phyloP scores from a whole-genome alignment of 2,888 invertebrate genomes.

The Isotomurus palustris region DNA sequence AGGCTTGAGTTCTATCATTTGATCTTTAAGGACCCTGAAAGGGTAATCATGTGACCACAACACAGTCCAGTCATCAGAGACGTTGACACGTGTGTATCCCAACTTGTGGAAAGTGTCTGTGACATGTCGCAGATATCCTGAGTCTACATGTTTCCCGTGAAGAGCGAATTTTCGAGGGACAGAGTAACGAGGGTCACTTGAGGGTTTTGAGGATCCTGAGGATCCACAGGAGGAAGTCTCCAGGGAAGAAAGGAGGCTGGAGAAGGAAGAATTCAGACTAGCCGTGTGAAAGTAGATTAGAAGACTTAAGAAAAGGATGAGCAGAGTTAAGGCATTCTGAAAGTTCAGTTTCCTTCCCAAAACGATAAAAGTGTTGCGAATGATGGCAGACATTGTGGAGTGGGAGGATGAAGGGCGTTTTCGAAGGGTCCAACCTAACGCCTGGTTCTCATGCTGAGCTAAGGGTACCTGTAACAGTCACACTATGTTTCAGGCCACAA shows the following conservation, averaged over 20 bases:
- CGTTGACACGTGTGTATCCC: constrained; percentile 62
- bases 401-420: not conserved
- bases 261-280: constrained; percentile 2
- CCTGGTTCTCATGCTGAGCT: not conserved
- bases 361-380: constrained; percentile 9
- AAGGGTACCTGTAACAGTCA: too few relatives aligned
- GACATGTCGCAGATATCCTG: constrained; percentile 74
- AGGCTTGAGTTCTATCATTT: constrained; percentile 59
- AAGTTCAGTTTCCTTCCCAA: constrained; percentile 22
- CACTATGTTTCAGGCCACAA: too few relatives aligned
- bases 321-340: constrained; percentile 15
- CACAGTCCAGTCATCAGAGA: constrained; percentile 69
- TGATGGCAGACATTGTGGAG: constrained; percentile 10
- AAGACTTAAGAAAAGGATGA: constrained; percentile 18
- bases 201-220: not conserved
- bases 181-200: constrained; percentile 8
- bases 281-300: constrained; percentile 22
- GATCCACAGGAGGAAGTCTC: not conserved
- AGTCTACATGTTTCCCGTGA: constrained; percentile 51
- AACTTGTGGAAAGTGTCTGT: constrained; percentile 68
- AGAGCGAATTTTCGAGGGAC: constrained; percentile 44
- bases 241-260: not conserved
- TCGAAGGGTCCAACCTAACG: not conserved
- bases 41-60: constrained; percentile 95
- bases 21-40: constrained; percentile 58